A percentile compares a stretch with the other conserved stretches of the same genome.
These are phyloP conservation scores for Carassius auratus DNA, from an alignment of 2,113 vertebrate species.

Conservation along the genomic window DNA sequence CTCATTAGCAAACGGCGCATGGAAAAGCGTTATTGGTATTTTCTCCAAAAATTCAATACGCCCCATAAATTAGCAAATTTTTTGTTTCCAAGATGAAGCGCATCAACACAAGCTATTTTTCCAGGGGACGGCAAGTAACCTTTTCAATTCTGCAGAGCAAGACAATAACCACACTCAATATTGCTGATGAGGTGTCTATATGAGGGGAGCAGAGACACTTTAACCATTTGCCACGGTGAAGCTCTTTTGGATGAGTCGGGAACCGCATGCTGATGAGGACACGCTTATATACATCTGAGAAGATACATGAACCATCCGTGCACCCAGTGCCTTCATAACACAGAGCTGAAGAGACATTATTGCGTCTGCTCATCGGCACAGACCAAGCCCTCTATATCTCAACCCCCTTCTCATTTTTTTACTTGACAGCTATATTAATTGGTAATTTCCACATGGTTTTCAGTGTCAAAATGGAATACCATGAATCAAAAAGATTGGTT, in stretches of 20 bases:
- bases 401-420: slow-evolving; percentile 11
- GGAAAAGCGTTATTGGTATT: slow-evolving; percentile 43
- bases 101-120: slow-evolving; percentile 47
- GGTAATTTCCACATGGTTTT: slow-evolving; percentile 31
- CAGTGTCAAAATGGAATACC: neutral
- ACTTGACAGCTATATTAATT: slow-evolving; percentile 18
- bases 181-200: slow-evolving; percentile 60
- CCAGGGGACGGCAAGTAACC: slow-evolving; percentile 43
- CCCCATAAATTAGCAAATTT: slow-evolving; percentile 42
- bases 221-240: slow-evolving; percentile 50
- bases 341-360: slow-evolving; percentile 24
- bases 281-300: neutral
- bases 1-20: slow-evolving; percentile 35
- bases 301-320: slow-evolving; percentile 17
- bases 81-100: slow-evolving; percentile 24
- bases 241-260: slow-evolving; percentile 49
- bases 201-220: slow-evolving; percentile 44
- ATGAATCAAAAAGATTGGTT: slow-evolving; percentile 16
- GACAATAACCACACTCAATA: slow-evolving; percentile 54
- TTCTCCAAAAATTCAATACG: slow-evolving; percentile 44
- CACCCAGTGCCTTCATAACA: slow-evolving; percentile 9
- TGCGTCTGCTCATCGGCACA: slow-evolving; percentile 3
- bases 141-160: slow-evolving; percentile 51
- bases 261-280: slow-evolving; percentile 53
- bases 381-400: neutral